Evolutionary conservation across 2,113 vertebrate species (phyloP).

Genomic region (Oreotrochilus melanogaster): DNA sequence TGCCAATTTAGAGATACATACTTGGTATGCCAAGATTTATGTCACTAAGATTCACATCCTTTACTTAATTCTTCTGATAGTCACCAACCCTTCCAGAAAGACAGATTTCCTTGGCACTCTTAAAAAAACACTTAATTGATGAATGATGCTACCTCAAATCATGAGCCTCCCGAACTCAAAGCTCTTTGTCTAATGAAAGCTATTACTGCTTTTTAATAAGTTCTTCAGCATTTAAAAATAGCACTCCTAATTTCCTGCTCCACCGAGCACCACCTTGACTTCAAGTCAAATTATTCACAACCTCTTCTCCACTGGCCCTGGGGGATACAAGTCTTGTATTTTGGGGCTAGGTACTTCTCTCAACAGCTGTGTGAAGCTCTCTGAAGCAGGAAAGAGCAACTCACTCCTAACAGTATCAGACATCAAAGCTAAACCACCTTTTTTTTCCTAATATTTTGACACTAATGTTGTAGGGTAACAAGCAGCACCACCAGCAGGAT

Average conservation of each 20-base stretch:
- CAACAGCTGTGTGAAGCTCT: conserved; percentile 65
- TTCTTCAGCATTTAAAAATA: conserved; percentile 71
- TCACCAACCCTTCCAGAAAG: conserved; percentile 43
- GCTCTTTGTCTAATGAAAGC: conserved; percentile 66
- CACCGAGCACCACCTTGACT: conserved; percentile 76
- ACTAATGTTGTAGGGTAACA: not conserved
- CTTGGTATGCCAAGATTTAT: conserved; percentile 49
- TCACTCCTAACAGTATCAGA: conserved; percentile 45
- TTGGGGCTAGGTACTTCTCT: conserved; percentile 68
- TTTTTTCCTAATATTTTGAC: not conserved
- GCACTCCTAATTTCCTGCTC: conserved; percentile 76
- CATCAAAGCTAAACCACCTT: not conserved
- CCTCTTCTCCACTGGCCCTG: conserved; percentile 57
- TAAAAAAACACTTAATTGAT: conserved; percentile 51
- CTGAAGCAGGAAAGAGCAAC: conserved; percentile 41
- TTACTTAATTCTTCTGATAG: conserved; percentile 54
- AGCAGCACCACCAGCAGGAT: not conserved
- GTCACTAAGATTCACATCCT: not conserved
- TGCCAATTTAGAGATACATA: conserved; percentile 46
- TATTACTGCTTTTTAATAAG: conserved; percentile 73
- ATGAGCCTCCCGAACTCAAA: conserved; percentile 8
- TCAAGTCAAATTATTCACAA: conserved; percentile 77
- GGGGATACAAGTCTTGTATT: conserved; percentile 49
- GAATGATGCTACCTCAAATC: conserved; percentile 23
- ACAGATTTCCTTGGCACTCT: conserved; percentile 43